Evolutionary conservation across 2,888 invertebrate species (phyloP).

Genomic region (Caenorhabditis sulstoni): DNA sequence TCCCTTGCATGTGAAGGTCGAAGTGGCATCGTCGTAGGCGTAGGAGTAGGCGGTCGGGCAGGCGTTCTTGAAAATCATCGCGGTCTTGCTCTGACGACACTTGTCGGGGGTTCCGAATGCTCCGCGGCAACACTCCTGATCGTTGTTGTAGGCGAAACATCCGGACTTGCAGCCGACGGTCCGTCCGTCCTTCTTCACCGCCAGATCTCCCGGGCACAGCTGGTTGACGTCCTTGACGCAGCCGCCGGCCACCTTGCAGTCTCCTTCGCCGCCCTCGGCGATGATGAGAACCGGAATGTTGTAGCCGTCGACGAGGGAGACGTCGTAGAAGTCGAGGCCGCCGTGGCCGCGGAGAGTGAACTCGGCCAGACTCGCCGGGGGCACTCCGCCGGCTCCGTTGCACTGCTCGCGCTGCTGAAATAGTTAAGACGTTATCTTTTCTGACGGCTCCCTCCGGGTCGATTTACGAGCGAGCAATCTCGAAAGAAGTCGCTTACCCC

Average conservation of each 20-base stretch:
- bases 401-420: slow-evolving; percentile 44
- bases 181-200: slow-evolving; percentile 52
- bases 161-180: slow-evolving; percentile 83
- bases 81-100: slow-evolving; percentile 82
- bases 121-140: slow-evolving; percentile 83
- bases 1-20: slow-evolving; percentile 82
- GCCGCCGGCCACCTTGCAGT: slow-evolving; percentile 56
- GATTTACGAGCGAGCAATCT: neutral
- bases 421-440: too few species aligned
- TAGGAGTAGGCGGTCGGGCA: slow-evolving; percentile 84
- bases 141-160: slow-evolving; percentile 82
- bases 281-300: slow-evolving; percentile 78
- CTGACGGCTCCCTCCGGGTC: too few species aligned
- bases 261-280: slow-evolving; percentile 29
- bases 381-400: slow-evolving; percentile 81
- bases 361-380: slow-evolving; percentile 82
- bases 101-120: slow-evolving; percentile 81
- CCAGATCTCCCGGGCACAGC: slow-evolving; percentile 53
- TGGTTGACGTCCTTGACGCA: slow-evolving; percentile 52
- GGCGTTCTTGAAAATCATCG: slow-evolving; percentile 82
- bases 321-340: slow-evolving; percentile 82
- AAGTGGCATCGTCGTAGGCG: slow-evolving; percentile 83
- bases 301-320: slow-evolving; percentile 83
- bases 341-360: slow-evolving; percentile 80
- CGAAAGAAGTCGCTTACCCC: slow-evolving; percentile 2